A percentile compares a stretch with the other conserved stretches of the same genome.
These are phyloP conservation scores for Poecilia gillii DNA, from an alignment of 2,797 vertebrate genomes.

Conservation along the genomic window DNA sequence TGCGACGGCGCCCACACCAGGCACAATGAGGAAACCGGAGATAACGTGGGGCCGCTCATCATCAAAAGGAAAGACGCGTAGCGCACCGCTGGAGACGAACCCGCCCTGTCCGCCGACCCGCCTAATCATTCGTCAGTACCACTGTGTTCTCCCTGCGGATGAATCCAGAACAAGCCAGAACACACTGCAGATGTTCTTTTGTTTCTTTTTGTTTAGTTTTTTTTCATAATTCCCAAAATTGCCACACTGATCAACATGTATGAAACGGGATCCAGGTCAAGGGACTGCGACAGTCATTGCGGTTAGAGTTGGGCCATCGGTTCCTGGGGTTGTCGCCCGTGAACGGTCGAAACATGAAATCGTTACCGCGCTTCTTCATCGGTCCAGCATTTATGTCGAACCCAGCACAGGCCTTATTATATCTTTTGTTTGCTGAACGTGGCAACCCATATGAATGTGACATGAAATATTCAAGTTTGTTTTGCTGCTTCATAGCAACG, in stretches of 20 bases:
- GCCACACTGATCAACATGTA: not conserved
- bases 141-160: conserved; percentile 11
- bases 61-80: conserved; percentile 79
- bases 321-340: not conserved
- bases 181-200: not conserved
- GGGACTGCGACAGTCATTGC: conserved; percentile 28
- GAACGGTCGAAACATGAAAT: conserved; percentile 8
- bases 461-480: conserved; percentile 19
- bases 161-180: not conserved
- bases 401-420: conserved; percentile 36
- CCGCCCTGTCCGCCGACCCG: not conserved
- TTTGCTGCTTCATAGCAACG: conserved; percentile 32
- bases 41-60: conserved; percentile 86
- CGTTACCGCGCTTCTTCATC: conserved; percentile 6
- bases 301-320: not conserved
- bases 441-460: conserved; percentile 43
- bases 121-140: conserved; percentile 1
- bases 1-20: conserved; percentile 83
- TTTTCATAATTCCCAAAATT: conserved; percentile 3
- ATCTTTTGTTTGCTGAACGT: conserved; percentile 13
- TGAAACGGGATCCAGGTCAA: conserved; percentile 34
- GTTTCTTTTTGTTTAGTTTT: not conserved
- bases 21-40: conserved; percentile 83
- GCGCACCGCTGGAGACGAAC: not conserved
- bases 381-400: not conserved